Evolutionary conservation across 1,140 invertebrate species (phyloP).

Genomic region (Drosophila tani): DNA sequence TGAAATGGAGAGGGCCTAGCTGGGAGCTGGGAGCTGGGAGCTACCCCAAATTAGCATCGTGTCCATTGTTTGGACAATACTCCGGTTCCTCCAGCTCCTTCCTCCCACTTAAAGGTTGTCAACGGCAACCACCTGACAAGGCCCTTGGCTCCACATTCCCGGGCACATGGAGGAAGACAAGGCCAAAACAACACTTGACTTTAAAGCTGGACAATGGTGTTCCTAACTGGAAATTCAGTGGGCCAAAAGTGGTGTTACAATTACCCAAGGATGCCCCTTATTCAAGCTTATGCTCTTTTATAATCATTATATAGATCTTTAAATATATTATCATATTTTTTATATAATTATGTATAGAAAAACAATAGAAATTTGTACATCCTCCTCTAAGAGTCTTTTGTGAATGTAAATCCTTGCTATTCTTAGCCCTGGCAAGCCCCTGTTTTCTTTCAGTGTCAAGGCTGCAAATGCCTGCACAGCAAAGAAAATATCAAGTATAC

Average conservation of each 20-base stretch:
- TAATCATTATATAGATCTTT: too few species aligned
- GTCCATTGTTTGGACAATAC: constrained; percentile 46
- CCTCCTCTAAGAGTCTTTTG: too few species aligned
- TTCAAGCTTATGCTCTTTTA: too few species aligned
- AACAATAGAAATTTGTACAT: too few species aligned
- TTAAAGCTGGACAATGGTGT: not conserved
- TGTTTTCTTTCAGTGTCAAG: not conserved
- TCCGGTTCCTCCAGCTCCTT: not conserved
- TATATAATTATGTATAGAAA: too few species aligned
- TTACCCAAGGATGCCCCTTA: not conserved
- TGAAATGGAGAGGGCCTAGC: not conserved
- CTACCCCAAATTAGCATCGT: constrained; percentile 36
- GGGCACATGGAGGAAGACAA: not conserved
- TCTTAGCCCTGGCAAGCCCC: too few species aligned
- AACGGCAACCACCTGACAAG: constrained; percentile 33
- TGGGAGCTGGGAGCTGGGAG: not conserved
- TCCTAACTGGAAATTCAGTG: not conserved
- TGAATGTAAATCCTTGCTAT: too few species aligned
- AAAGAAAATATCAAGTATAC: not conserved
- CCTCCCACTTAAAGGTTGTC: constrained; percentile 39
- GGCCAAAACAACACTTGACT: not conserved
- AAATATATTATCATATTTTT: too few species aligned
- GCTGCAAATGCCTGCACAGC: not conserved
- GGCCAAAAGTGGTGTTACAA: not conserved
- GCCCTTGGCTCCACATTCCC: not conserved